Evolutionary conservation across 2,113 vertebrate genomes (phyloP).

Genomic region (Xenopus tropicalis): UCB_Xtro_10.0 CM004452.2:19231501-19232000

Average conservation of each 20-base stretch:
- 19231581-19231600: constrained; percentile 4
- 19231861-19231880: no score
- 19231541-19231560: background rate
- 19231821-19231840: no score
- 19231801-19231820: background rate
- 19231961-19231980: no score
- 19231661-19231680: background rate
- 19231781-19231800: background rate
- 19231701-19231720: constrained; percentile 11
- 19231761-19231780: constrained; percentile 9
- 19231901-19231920: no score
- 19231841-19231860: no score
- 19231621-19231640: constrained; percentile 11
- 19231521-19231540: no score
- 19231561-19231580: background rate
- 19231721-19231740: background rate
- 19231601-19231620: constrained; percentile 6
- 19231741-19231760: background rate
- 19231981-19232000: no score
- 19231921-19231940: no score
- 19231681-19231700: constrained; percentile 24
- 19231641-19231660: constrained; percentile 18
- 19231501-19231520: no score
- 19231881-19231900: no score
- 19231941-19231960: no score